Conservation (phyloP, 2,888 invertebrate genomes). For the Meteorus cinctellus region DNA sequence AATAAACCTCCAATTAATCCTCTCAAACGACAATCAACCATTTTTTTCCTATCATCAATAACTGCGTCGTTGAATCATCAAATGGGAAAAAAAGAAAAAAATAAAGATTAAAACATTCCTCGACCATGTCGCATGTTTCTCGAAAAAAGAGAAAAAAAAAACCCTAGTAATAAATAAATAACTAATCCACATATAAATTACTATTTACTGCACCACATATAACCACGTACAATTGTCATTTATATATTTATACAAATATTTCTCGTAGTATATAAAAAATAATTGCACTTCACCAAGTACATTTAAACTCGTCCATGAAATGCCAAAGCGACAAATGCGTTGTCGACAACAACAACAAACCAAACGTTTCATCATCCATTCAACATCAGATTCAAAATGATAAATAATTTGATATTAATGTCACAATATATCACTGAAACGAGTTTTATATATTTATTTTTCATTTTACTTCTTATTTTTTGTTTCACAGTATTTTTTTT, state of each 20-base stretch:
- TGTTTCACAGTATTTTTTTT: not conserved
- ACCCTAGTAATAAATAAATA: not conserved
- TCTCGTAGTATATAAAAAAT: slow-evolving; percentile 14
- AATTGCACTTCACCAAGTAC: not conserved
- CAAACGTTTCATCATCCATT: slow-evolving; percentile 33
- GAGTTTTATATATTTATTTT: slow-evolving; percentile 3
- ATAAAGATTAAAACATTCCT: not conserved
- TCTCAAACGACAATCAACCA: not conserved
- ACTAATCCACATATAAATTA: not conserved
- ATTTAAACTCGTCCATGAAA: slow-evolving; percentile 30
- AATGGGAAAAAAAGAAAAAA: not conserved
- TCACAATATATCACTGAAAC: slow-evolving; percentile 26
- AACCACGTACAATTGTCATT: not conserved
- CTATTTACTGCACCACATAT: not conserved
- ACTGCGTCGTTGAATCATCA: not conserved
- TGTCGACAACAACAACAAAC: not conserved
- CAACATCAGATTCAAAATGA: slow-evolving; percentile 32
- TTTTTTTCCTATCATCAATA: not conserved
- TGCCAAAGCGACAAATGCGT: slow-evolving; percentile 10
- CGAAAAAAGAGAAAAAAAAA: not conserved
- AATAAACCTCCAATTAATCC: not conserved
- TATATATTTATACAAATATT: slow-evolving; percentile 24
- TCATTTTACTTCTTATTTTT: not conserved
- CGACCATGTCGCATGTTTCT: not conserved
- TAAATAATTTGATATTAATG: slow-evolving; percentile 32